Evolutionary conservation across 2,113 vertebrate species (phyloP).

Genomic region (Dinomys branickii): DNA sequence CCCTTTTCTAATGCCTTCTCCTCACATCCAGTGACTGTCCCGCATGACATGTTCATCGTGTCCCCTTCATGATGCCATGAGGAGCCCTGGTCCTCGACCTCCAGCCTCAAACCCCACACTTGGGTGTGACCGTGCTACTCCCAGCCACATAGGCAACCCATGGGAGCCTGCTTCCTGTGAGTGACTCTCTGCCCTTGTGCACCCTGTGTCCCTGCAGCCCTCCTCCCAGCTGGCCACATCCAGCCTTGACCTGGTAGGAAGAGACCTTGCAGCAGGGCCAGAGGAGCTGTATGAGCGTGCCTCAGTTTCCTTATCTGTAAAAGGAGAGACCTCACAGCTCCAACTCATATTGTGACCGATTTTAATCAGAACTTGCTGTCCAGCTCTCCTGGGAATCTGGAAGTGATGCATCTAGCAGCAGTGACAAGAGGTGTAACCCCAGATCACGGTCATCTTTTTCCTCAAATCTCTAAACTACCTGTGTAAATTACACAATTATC

Average conservation of each 20-base stretch:
- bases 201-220: not conserved
- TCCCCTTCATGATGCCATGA: not conserved
- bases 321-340: not conserved
- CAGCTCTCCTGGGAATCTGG: not conserved
- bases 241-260: not conserved
- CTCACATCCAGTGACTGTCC: not conserved
- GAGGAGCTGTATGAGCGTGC: not conserved
- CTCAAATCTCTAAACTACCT: not conserved
- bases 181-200: not conserved
- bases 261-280: not conserved
- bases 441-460: not conserved
- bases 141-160: not conserved
- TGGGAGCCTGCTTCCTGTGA: not conserved
- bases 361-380: fast-evolving
- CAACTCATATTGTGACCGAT: not conserved
- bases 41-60: fast-evolving
- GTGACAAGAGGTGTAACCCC: not conserved
- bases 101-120: not conserved
- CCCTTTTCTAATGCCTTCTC: fast-evolving
- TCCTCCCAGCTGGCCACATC: not conserved
- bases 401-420: not conserved
- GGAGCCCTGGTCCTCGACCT: not conserved
- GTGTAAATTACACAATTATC: not conserved
- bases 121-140: not conserved
- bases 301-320: not conserved